Conservation (phyloP, 2,888 invertebrate species). For the Mamestra brassicae region DNA sequence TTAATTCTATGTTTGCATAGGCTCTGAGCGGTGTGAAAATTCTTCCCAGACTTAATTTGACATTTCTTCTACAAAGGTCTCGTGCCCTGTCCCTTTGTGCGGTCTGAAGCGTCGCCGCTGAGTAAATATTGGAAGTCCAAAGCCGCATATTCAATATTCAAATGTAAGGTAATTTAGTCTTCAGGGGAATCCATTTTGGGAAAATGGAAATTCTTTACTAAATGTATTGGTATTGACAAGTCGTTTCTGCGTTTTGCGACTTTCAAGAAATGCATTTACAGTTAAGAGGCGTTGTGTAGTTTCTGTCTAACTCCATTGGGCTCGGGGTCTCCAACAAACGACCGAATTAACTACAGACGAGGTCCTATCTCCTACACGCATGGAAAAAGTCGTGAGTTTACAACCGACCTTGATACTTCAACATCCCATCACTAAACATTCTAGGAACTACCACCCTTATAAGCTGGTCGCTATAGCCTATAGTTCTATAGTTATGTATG, state of each 20-base stretch:
- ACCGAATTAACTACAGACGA: no score
- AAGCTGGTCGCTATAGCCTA: slow-evolving; percentile 34
- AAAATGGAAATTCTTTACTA: slow-evolving; percentile 14
- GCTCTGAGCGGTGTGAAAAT: slow-evolving; percentile 49
- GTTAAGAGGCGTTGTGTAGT: background rate
- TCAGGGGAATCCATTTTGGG: slow-evolving; percentile 18
- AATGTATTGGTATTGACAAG: background rate
- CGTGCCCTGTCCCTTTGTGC: slow-evolving; percentile 30
- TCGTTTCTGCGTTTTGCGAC: background rate
- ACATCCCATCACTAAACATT: slow-evolving; percentile 26
- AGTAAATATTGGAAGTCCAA: slow-evolving; percentile 54
- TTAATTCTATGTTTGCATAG: slow-evolving; percentile 62
- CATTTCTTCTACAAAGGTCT: slow-evolving; percentile 55
- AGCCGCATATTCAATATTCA: slow-evolving; percentile 56
- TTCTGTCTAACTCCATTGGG: no score
- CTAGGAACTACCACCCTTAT: slow-evolving; percentile 60
- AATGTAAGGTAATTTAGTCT: slow-evolving; percentile 51
- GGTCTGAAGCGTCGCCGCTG: slow-evolving; percentile 36
- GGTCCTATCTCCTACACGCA: no score
- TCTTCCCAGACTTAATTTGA: slow-evolving; percentile 60
- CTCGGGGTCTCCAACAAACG: no score
- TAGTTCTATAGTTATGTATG: background rate
- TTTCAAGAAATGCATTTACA: background rate
- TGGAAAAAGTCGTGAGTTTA: slow-evolving; percentile 31
- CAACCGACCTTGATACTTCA: slow-evolving; percentile 66